Conservation (phyloP, 1,140 invertebrate species). For the Stegodyphus mimosarum region DNA sequence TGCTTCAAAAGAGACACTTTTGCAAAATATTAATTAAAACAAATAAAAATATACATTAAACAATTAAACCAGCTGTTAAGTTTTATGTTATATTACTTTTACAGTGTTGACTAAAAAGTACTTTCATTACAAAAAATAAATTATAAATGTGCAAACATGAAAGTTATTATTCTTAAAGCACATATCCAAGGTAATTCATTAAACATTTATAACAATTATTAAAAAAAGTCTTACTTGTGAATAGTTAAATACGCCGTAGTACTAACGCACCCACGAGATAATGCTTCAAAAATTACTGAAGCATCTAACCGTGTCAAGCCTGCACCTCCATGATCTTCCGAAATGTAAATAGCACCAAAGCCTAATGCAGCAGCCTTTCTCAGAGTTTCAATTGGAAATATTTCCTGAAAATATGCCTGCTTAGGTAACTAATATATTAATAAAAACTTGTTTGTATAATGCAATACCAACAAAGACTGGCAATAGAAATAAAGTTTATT, state of each 20-base stretch:
- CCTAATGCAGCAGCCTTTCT: constrained; percentile 72
- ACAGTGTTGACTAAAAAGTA: no score
- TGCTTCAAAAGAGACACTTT: constrained; percentile 66
- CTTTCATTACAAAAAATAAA: constrained; percentile 66
- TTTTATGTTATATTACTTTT: no score
- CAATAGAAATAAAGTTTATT: no score
- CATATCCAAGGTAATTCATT: not conserved
- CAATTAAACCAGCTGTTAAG: no score
- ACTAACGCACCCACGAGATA: constrained; percentile 74
- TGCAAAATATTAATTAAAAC: no score
- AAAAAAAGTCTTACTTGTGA: constrained; percentile 72
- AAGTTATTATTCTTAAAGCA: not conserved
- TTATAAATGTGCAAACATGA: no score
- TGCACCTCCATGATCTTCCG: constrained; percentile 73
- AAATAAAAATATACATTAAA: no score
- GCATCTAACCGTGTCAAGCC: constrained; percentile 73
- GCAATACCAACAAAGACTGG: no score
- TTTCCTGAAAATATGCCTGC: constrained; percentile 65
- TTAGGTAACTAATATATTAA: no score
- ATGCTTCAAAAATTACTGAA: constrained; percentile 75
- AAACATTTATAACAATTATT: constrained; percentile 68
- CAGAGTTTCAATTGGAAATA: constrained; percentile 69
- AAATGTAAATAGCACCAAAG: constrained; percentile 74
- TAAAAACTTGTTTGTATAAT: no score
- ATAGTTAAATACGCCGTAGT: constrained; percentile 76